Percentiles rank a stretch among this genome's conserved stretches.
These are phyloP conservation scores for Paragorgia papillata DNA, from an alignment of 92 coral and sea anemone genomes.

Conservation along the genomic window DNA sequence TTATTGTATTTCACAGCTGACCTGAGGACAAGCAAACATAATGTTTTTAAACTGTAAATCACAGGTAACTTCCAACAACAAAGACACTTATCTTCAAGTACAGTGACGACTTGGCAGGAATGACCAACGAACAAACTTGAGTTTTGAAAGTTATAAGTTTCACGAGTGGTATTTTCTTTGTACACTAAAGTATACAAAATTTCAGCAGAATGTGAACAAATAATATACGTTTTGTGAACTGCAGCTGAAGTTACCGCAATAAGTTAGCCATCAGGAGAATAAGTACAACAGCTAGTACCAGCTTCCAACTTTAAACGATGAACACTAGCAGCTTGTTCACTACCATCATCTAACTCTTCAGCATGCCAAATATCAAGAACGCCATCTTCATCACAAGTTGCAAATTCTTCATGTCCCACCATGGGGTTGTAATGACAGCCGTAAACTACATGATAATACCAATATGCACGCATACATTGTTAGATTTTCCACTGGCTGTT, in stretches of 20 bases:
- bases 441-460: background rate
- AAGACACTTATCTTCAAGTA: background rate
- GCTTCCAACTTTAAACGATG: background rate
- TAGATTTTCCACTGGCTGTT: background rate
- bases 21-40: background rate
- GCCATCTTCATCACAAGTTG: slow-evolving; percentile 3
- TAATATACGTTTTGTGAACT: background rate
- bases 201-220: background rate
- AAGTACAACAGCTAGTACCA: background rate
- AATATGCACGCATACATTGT: slow-evolving; percentile 1
- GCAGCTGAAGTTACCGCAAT: slow-evolving; percentile 1
- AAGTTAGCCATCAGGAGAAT: slow-evolving; percentile 8
- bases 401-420: slow-evolving; percentile 3
- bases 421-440: slow-evolving; percentile 21
- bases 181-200: background rate
- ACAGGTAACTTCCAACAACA: background rate
- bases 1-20: background rate
- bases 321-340: background rate
- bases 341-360: background rate
- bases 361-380: slow-evolving; percentile 7
- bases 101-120: slow-evolving; percentile 4
- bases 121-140: background rate
- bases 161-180: too few species aligned
- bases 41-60: background rate
- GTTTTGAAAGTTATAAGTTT: background rate